A percentile compares a stretch with the other conserved stretches of the same genome.
Conservation (phyloP, 2,888 invertebrate genomes). For the Aporophyla lueneburgensis region DNA sequence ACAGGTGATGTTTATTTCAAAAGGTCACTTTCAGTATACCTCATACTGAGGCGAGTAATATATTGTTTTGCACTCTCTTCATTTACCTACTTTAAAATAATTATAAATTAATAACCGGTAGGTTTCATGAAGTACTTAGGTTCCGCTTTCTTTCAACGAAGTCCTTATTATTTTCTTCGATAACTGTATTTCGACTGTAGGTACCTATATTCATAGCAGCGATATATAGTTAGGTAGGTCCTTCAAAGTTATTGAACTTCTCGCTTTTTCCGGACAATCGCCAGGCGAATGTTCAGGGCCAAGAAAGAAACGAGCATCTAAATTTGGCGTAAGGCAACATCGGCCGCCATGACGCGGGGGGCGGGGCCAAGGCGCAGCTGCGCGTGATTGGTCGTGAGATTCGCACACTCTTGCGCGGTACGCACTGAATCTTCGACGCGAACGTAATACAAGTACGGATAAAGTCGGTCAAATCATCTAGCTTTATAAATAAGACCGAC, state of each 20-base stretch:
- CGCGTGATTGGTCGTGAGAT: constrained; percentile 85
- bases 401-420: constrained; percentile 77
- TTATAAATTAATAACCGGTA: not conserved
- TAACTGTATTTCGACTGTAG: constrained; percentile 4
- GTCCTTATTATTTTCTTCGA: not conserved
- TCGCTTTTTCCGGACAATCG: constrained; percentile 64
- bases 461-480: constrained; percentile 52
- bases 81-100: not conserved
- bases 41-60: too few species aligned
- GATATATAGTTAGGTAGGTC: not conserved
- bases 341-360: constrained; percentile 87
- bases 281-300: constrained; percentile 67
- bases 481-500: constrained; percentile 41
- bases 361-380: constrained; percentile 80
- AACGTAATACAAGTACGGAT: constrained; percentile 61
- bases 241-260: constrained; percentile 63
- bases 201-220: not conserved
- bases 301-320: constrained; percentile 81
- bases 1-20: too few species aligned
- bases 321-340: constrained; percentile 87
- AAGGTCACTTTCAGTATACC: too few species aligned
- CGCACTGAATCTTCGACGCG: constrained; percentile 76
- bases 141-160: not conserved
- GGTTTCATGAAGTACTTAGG: not conserved
- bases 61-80: not conserved